Conservation (phyloP, 1,140 invertebrate species). For the Phthorimaea operculella region DNA sequence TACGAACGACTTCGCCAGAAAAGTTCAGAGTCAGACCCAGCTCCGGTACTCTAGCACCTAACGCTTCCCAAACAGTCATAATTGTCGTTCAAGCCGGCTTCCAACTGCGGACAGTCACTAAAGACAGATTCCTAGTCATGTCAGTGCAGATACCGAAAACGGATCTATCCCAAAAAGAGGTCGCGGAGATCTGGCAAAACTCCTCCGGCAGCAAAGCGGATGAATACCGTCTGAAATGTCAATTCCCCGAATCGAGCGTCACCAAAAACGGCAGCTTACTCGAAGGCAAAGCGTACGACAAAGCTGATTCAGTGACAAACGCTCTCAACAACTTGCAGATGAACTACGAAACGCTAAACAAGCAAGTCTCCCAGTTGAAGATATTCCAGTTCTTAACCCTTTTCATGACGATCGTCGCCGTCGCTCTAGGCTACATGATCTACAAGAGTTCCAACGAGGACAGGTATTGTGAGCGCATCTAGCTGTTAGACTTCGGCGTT, state of each 20-base stretch:
- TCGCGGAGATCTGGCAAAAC: conserved; percentile 56
- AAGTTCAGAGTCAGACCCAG: conserved; percentile 92
- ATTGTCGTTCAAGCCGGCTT: conserved; percentile 55
- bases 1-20: conserved; percentile 80
- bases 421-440: conserved; percentile 38
- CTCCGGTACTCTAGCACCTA: conserved; percentile 76
- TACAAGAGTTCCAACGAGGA: conserved; percentile 35
- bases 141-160: conserved; percentile 51
- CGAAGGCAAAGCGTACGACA: conserved; percentile 29
- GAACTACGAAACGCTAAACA: conserved; percentile 41
- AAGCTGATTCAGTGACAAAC: conserved; percentile 36
- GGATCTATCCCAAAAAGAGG: conserved; percentile 45
- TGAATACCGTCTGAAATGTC: conserved; percentile 59
- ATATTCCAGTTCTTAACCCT: conserved; percentile 41
- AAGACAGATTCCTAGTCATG: conserved; percentile 61
- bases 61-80: conserved; percentile 58
- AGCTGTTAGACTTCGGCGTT: conserved; percentile 24
- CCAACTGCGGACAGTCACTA: conserved; percentile 42
- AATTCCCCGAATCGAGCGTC: conserved; percentile 46
- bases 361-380: conserved; percentile 38
- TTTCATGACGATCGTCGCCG: conserved; percentile 30
- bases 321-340: conserved; percentile 41
- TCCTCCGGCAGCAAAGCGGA: conserved; percentile 51
- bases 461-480: conserved; percentile 45
- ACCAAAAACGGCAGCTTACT: conserved; percentile 39